These are phyloP conservation scores for Euura saliciscinereae DNA, from an alignment of 1,140 invertebrate species.

Conservation along the genomic window DNA sequence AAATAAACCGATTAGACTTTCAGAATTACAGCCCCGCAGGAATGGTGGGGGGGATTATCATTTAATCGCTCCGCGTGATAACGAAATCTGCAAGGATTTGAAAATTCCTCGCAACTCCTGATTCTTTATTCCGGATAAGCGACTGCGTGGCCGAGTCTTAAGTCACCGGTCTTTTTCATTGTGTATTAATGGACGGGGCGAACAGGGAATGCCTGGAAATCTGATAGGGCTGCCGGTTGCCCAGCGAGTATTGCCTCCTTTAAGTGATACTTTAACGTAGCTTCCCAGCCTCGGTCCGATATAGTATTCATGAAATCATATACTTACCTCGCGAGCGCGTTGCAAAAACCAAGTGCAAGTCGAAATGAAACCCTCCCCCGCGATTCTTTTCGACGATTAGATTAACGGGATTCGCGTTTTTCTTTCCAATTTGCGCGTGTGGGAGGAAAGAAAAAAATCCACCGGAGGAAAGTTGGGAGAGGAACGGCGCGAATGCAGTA, in stretches of 20 bases:
- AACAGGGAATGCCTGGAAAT: conserved; percentile 1
- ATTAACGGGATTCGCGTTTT: background rate
- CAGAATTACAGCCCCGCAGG: background rate
- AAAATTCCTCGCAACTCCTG: too few species aligned
- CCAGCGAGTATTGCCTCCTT: background rate
- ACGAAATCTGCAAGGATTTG: too few species aligned
- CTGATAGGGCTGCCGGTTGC: background rate
- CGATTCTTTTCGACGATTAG: background rate
- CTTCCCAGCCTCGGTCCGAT: background rate
- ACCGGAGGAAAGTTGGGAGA: too few species aligned
- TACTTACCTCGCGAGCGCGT: background rate
- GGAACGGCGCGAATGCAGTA: too few species aligned
- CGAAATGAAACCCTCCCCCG: background rate
- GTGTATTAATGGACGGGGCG: background rate
- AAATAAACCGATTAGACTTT: background rate
- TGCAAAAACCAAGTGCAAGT: too few species aligned
- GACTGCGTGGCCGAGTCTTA: background rate
- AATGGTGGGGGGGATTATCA: too few species aligned
- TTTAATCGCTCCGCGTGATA: too few species aligned
- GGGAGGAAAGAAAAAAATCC: too few species aligned
- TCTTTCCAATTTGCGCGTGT: too few species aligned
- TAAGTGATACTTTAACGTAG: conserved; percentile 5
- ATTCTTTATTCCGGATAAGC: too few species aligned
- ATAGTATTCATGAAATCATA: conserved; percentile 10
- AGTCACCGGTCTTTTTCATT: conserved; percentile 3